These are phyloP conservation scores for Aphelinus certus DNA, from an alignment of 1,140 invertebrate genomes.

Conservation along the genomic window DNA sequence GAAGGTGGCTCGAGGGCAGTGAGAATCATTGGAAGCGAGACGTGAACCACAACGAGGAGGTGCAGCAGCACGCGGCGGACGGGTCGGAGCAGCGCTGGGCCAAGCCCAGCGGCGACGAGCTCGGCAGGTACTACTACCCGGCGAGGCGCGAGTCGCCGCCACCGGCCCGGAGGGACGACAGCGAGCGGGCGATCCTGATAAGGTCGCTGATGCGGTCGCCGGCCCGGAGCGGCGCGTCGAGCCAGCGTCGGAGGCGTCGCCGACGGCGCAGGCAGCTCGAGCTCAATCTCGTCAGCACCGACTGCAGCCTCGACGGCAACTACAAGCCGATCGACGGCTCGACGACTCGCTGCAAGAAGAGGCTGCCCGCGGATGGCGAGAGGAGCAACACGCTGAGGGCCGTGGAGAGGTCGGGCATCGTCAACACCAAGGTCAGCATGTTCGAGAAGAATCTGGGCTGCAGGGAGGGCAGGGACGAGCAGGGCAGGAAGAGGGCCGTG, in stretches of 20 bases:
- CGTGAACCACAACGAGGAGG: conserved; percentile 13
- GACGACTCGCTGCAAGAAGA: too few species aligned
- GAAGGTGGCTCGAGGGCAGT: conserved; percentile 63
- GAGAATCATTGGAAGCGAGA: conserved; percentile 44
- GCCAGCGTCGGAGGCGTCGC: conserved; percentile 8
- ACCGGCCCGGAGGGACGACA: conserved; percentile 6
- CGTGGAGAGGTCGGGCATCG: conserved; percentile 35
- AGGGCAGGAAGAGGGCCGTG: conserved; percentile 1
- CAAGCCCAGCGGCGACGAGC: not conserved
- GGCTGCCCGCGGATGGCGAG: not conserved
- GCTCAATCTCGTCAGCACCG: conserved; percentile 1
- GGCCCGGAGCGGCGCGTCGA: not conserved
- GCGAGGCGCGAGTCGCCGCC: conserved; percentile 9
- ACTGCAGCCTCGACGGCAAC: conserved; percentile 17
- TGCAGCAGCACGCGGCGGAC: not conserved
- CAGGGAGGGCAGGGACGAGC: conserved; percentile 19
- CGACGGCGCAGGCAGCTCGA: conserved; percentile 9
- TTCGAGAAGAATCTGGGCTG: conserved; percentile 52
- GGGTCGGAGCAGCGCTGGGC: not conserved
- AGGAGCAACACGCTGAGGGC: conserved; percentile 34
- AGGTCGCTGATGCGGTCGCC: conserved; percentile 9
- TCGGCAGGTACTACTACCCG: conserved; percentile 14
- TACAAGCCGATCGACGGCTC: conserved; percentile 18
- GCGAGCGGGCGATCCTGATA: conserved; percentile 7
- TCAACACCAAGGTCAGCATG: conserved; percentile 56